Conservation (phyloP, 2,888 invertebrate genomes). For the Lordiphosa andalusiaca region DNA sequence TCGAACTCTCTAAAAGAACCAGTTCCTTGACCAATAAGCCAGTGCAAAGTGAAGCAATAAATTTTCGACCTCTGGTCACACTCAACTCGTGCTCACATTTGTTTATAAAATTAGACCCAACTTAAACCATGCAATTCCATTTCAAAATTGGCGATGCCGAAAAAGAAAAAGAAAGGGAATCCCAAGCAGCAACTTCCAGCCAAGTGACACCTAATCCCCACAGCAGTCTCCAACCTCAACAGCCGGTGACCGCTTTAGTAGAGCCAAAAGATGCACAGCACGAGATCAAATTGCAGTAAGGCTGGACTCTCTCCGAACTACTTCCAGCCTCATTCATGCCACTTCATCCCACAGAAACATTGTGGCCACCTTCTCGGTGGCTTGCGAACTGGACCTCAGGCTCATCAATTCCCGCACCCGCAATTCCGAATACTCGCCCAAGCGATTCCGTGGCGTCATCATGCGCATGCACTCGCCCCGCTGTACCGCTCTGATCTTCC, state of each 20-base stretch:
- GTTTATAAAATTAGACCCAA: conserved; percentile 12
- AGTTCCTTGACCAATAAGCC: too few species aligned
- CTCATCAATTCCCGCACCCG: conserved; percentile 89
- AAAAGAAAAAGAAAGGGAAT: conserved; percentile 14
- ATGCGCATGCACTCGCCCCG: conserved; percentile 91
- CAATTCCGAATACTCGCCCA: conserved; percentile 91
- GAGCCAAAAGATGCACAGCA: conserved; percentile 83
- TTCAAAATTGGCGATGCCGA: conserved; percentile 57
- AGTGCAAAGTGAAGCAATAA: too few species aligned
- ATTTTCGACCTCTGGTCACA: conserved; percentile 2
- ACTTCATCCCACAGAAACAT: conserved; percentile 84
- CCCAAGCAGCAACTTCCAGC: conserved; percentile 18
- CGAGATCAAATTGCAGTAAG: conserved; percentile 84
- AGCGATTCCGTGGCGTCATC: conserved; percentile 89
- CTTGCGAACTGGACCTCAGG: conserved; percentile 86
- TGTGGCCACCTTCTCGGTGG: conserved; percentile 89
- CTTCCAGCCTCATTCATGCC: neutral
- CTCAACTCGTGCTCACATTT: conserved; percentile 15
- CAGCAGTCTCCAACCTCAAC: conserved; percentile 74
- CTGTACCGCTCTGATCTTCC: conserved; percentile 86
- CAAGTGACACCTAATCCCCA: conserved; percentile 59
- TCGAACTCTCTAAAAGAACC: too few species aligned
- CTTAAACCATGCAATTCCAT: conserved; percentile 56
- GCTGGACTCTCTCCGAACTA: neutral
- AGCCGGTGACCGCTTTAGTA: conserved; percentile 81